These are phyloP conservation scores for Atta texana DNA, from an alignment of 1,140 invertebrate species.

Conservation along the genomic window DNA sequence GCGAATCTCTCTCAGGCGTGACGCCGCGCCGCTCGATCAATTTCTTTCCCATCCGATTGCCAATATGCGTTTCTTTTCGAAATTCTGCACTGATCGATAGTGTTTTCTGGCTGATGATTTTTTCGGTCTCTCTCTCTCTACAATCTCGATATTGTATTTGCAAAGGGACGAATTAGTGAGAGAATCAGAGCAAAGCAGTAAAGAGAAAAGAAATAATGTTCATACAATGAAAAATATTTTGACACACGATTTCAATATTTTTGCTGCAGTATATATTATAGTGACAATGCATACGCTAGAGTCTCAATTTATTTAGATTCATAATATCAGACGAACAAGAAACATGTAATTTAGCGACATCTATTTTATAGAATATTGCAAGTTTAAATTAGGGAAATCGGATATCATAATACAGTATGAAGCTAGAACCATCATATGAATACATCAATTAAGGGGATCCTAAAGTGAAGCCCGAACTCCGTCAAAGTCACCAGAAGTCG, in stretches of 20 bases:
- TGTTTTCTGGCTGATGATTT: background rate
- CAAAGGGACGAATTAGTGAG: background rate
- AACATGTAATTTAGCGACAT: background rate
- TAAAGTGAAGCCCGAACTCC: no score
- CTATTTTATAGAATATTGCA: background rate
- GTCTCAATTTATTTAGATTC: background rate
- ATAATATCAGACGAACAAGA: background rate
- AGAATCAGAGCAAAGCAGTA: background rate
- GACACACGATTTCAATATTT: background rate
- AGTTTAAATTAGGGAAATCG: background rate
- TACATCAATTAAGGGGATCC: no score
- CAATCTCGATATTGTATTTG: background rate
- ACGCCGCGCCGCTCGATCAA: conserved; percentile 48
- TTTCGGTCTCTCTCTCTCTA: background rate
- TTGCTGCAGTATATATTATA: background rate
- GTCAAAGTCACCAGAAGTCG: no score
- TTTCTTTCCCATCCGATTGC: conserved; percentile 23
- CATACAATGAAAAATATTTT: conserved; percentile 1
- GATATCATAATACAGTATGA: background rate
- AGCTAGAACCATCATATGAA: no score
- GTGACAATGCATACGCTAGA: background rate
- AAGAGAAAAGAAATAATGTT: background rate
- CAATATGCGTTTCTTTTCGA: conserved; percentile 1
- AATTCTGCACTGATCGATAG: conserved; percentile 26
- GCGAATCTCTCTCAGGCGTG: conserved; percentile 39